phyloP scores from a whole-genome alignment of 2,888 invertebrate species.

The Anthophora plumipes region DNA sequence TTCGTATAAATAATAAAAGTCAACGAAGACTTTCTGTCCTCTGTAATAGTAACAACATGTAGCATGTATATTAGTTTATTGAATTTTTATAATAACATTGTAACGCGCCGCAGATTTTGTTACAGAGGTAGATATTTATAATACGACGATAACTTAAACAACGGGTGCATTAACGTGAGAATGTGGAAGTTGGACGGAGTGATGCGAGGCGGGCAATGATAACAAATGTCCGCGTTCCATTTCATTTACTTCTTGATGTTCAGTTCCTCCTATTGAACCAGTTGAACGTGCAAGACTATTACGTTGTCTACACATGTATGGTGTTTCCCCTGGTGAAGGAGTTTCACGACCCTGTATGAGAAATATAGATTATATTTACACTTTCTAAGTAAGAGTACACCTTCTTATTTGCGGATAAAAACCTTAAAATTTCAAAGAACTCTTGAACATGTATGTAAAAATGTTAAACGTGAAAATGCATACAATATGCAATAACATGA shows the following conservation, averaged over 20 bases:
- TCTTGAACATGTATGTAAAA: too few relatives aligned
- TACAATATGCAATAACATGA: too few relatives aligned
- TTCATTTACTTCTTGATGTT: slow-evolving; percentile 83
- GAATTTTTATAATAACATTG: slow-evolving; percentile 73
- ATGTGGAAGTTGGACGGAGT: slow-evolving; percentile 79
- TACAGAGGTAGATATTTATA: slow-evolving; percentile 41
- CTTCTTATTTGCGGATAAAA: too few relatives aligned
- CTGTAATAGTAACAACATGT: slow-evolving; percentile 39
- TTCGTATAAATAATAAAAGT: neutral
- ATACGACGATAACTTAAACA: slow-evolving; percentile 69
- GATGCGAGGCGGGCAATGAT: slow-evolving; percentile 77
- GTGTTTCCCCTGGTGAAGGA: slow-evolving; percentile 92
- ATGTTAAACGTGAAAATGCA: too few relatives aligned
- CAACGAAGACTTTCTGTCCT: slow-evolving; percentile 27
- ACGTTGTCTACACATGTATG: slow-evolving; percentile 92
- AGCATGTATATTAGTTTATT: slow-evolving; percentile 65
- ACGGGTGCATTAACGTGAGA: slow-evolving; percentile 75
- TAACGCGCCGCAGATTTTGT: slow-evolving; percentile 62
- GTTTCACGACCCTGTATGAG: slow-evolving; percentile 86
- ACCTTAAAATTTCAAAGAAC: too few relatives aligned
- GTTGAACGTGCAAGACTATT: slow-evolving; percentile 87
- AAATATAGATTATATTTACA: neutral
- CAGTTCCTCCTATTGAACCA: slow-evolving; percentile 74
- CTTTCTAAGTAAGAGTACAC: neutral
- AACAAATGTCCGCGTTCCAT: slow-evolving; percentile 83